These are phyloP conservation scores for Bolinopsis microptera DNA, from an alignment of 37 sponge, comb jelly and placozoan genomes.

Conservation along the genomic window DNA sequence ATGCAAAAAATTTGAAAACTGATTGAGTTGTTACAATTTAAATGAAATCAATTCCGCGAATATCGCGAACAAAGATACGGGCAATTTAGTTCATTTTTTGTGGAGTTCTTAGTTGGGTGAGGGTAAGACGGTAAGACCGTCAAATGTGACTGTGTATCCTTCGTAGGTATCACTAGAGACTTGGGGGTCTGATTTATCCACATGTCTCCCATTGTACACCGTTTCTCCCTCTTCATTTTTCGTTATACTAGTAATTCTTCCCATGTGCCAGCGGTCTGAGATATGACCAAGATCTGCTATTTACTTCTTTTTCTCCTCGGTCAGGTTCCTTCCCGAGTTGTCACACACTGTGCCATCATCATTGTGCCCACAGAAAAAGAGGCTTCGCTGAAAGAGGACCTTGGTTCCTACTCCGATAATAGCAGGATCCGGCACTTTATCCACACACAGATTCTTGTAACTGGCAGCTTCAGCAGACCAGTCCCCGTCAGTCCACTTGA, in stretches of 20 bases:
- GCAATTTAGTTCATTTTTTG: no score
- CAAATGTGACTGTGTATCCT: neutral
- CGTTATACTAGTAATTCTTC: neutral
- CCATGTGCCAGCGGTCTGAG: slow-evolving; percentile 52
- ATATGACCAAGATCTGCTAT: neutral
- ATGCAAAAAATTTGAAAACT: no score
- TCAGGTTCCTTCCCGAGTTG: neutral
- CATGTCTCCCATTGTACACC: slow-evolving; percentile 16
- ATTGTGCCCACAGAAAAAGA: neutral
- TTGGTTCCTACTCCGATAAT: slow-evolving; percentile 5
- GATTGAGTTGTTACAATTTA: no score
- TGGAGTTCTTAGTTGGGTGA: neutral
- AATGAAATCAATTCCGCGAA: neutral
- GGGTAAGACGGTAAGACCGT: neutral
- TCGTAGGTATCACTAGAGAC: neutral
- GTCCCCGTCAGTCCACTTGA: slow-evolving; percentile 56
- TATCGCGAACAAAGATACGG: no score
- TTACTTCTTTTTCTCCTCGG: neutral
- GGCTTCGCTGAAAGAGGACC: slow-evolving; percentile 51
- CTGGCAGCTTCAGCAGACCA: slow-evolving; percentile 1
- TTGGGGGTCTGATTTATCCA: neutral
- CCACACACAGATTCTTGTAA: neutral
- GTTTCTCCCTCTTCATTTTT: neutral
- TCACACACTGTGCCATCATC: neutral
- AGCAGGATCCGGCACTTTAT: neutral